Base-by-base conservation (phyloP, 2,113 vertebrate genomes). In the Anseranas semipalmata region DNA sequence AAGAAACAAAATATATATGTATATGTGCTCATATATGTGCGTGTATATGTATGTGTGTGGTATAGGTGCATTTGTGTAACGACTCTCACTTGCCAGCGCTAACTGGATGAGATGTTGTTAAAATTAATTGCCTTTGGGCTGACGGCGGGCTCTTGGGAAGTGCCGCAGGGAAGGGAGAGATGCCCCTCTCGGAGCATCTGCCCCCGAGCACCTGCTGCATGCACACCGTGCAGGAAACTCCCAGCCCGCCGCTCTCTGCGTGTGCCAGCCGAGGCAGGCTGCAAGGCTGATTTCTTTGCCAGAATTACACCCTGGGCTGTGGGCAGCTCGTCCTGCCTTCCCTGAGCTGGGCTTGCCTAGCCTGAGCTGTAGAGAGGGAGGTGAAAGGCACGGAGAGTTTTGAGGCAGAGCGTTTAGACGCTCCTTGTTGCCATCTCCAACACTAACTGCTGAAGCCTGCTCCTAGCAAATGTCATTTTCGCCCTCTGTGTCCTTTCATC, bases 61-160 rank as follows among this genome's bases (percentile, higher is more conserved):
- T 85, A 12, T 16, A 10, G 9, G 63, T 75, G 67, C 18, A 12
- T 71, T 71, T 55, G 41, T 59, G 43, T 39, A 72, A 85, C 45
- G 82, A 9, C 66, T 70, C 24, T 78, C 4, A 5, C 78, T 93
- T 58, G 55, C 39, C 65, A 81, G 93, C 68, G 15, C 66, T 68
- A 28, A 30, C 58, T 78, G 70, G 55, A 35, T 89, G 86, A 90
- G 90, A 55, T 50, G 81, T 68, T 30, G 65, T 87, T 93, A 68
- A 75, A 92, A 87, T 85, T 73, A 96, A 92, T 89, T 85, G 87
- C 92, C 77, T 94, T 50, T 53, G 77, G 85, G 96, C 84, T 87
- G 86, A 65, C 70, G 86, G 62, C n/a, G 89, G 90, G 10, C 84
- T 75, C 90, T 53, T 72, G 92, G 77, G 86, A 94, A 74, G 91